These are phyloP conservation scores for Wiebesia pumilae DNA, from an alignment of 1,140 invertebrate genomes.

Conservation along the genomic window DNA sequence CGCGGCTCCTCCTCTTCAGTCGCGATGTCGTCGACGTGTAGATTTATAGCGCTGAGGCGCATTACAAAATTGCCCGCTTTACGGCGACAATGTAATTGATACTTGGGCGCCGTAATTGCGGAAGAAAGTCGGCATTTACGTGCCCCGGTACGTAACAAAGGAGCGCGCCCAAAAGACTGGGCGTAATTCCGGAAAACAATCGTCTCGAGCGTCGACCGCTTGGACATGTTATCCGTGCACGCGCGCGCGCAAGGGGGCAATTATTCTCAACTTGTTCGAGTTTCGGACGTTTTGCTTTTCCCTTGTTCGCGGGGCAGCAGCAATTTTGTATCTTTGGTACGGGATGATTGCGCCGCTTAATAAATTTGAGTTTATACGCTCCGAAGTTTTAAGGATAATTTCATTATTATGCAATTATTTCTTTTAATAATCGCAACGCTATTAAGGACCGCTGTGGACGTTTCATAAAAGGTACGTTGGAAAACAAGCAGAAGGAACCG, in stretches of 20 bases:
- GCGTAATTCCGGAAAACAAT: conserved; percentile 36
- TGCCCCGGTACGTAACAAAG: not conserved
- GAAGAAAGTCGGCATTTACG: conserved; percentile 1
- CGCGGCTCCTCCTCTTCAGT: not conserved
- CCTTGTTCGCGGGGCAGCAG: not conserved
- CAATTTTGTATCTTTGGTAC: not conserved
- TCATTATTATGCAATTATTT: not conserved
- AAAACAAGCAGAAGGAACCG: not conserved
- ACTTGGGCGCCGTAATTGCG: conserved; percentile 8
- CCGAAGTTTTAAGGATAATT: not conserved
- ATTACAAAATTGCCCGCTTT: conserved; percentile 37
- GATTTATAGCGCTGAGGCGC: not conserved
- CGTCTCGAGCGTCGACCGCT: not conserved
- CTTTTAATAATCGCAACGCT: not conserved
- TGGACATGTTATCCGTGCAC: not conserved
- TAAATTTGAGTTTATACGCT: not conserved
- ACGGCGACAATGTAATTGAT: conserved; percentile 45
- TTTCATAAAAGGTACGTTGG: not conserved
- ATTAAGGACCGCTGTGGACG: not conserved
- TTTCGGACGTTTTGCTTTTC: not conserved
- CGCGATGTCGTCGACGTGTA: not conserved
- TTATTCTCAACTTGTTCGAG: not conserved
- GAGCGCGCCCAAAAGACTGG: not conserved
- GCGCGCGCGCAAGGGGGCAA: not conserved
- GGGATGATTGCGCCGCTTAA: not conserved